Conservation (phyloP, 2,113 vertebrate species). For the Ramphastos sulfuratus region DNA sequence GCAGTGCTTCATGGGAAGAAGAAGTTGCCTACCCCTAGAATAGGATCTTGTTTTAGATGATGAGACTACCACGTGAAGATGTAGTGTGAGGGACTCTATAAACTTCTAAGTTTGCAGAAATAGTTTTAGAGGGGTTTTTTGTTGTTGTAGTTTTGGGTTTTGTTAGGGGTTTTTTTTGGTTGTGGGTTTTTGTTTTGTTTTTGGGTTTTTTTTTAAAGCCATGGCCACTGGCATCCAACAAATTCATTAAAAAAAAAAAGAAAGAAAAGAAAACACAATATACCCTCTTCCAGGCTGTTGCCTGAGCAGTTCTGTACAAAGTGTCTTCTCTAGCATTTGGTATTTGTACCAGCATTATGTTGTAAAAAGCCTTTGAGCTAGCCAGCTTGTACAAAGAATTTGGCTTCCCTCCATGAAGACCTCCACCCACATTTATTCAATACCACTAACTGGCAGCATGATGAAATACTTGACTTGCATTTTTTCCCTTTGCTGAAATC, state of each 20-base stretch:
- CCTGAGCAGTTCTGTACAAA: conserved; percentile 27
- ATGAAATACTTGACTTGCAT: not conserved
- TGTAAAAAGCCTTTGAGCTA: not conserved
- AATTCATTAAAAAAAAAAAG: not conserved
- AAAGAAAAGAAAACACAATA: not conserved
- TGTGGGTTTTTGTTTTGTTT: too few relatives aligned
- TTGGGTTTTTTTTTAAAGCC: too few relatives aligned
- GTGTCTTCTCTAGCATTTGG: conserved; percentile 4
- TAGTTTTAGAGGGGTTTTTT: not conserved
- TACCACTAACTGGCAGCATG: not conserved
- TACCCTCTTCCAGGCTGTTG: conserved; percentile 1
- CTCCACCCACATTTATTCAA: conserved; percentile 39
- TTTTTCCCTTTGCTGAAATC: not conserved
- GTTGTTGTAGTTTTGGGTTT: not conserved
- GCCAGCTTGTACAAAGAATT: conserved; percentile 26
- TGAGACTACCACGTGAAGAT: not conserved
- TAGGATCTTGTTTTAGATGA: not conserved
- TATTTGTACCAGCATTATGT: not conserved
- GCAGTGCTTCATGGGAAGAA: not conserved
- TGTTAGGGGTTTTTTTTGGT: too few relatives aligned
- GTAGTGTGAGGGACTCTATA: accelerated
- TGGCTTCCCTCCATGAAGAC: conserved; percentile 43
- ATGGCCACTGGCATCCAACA: not conserved
- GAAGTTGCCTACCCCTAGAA: not conserved
- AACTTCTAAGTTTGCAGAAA: not conserved